phyloP scores from a whole-genome alignment of 2,888 invertebrate genomes.

The Ophonus ardosiacus region DNA sequence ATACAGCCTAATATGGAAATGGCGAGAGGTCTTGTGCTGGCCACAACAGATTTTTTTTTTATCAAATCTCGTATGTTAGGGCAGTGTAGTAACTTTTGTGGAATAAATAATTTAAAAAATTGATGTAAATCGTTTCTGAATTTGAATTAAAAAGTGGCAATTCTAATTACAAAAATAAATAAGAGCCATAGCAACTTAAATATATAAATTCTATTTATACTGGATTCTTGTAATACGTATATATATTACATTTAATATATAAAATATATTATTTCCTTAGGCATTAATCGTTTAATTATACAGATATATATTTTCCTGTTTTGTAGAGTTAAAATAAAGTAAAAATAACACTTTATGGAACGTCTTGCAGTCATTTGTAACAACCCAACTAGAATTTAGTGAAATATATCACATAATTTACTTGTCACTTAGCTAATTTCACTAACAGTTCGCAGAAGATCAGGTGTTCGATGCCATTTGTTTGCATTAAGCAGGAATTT shows the following conservation, averaged over 20 bases:
- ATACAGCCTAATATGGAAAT: too few species aligned
- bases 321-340: slow-evolving; percentile 3
- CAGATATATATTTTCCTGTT: slow-evolving; percentile 44
- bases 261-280: slow-evolving; percentile 19
- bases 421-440: neutral
- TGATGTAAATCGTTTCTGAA: too few species aligned
- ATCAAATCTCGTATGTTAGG: too few species aligned
- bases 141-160: too few species aligned
- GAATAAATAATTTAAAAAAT: too few species aligned
- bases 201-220: neutral
- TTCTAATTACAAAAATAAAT: too few species aligned
- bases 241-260: slow-evolving; percentile 1
- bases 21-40: too few species aligned
- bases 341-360: slow-evolving; percentile 21
- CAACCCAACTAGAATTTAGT: slow-evolving; percentile 3
- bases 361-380: slow-evolving; percentile 28
- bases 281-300: slow-evolving; percentile 27
- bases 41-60: too few species aligned
- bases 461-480: slow-evolving; percentile 22
- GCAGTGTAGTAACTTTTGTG: too few species aligned
- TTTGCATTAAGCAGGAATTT: slow-evolving; percentile 32
- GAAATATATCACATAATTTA: slow-evolving; percentile 48
- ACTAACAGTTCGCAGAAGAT: neutral
- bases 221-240: neutral
- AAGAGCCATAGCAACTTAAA: neutral